Conservation (phyloP, 2,797 vertebrate genomes). For the Sitta carolinensis region DNA sequence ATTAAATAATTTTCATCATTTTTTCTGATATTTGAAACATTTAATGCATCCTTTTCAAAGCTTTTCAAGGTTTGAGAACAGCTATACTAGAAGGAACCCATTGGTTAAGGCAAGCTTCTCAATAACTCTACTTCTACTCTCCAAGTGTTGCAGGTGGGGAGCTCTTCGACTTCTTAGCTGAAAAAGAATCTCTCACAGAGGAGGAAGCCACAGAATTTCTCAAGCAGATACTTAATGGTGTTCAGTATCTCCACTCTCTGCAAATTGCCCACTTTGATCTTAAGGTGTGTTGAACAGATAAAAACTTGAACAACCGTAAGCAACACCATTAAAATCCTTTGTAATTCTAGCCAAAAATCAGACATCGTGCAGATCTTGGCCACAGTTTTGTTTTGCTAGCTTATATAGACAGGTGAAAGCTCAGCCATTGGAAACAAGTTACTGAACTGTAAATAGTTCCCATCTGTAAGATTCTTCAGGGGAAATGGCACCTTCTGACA, state of each 20-base stretch:
- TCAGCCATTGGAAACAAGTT: background rate
- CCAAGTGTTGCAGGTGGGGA: conserved; percentile 94
- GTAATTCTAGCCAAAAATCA: background rate
- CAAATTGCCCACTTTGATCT: conserved; percentile 98
- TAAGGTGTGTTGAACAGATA: conserved; percentile 81
- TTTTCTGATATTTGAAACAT: background rate
- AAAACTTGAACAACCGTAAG: background rate
- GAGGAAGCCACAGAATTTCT: conserved; percentile 99
- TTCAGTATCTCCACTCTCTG: conserved; percentile 94
- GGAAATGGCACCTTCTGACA: background rate
- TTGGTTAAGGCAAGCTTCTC: background rate
- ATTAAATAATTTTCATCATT: background rate
- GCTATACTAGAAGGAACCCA: background rate
- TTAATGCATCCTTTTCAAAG: background rate
- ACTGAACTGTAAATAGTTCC: background rate
- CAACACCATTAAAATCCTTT: background rate
- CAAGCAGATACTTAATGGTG: conserved; percentile 96
- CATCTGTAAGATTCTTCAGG: background rate
- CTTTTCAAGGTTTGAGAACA: background rate
- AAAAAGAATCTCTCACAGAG: conserved; percentile 96
- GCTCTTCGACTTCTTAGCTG: conserved; percentile 97
- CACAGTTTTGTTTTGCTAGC: background rate
- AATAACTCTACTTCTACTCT: conserved; percentile 36
- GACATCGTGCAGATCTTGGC: background rate
- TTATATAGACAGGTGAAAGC: conserved; percentile 6